These are phyloP conservation scores for Caenorhabditis latens DNA, from an alignment of 1,140 invertebrate species.

Conservation along the genomic window DNA sequence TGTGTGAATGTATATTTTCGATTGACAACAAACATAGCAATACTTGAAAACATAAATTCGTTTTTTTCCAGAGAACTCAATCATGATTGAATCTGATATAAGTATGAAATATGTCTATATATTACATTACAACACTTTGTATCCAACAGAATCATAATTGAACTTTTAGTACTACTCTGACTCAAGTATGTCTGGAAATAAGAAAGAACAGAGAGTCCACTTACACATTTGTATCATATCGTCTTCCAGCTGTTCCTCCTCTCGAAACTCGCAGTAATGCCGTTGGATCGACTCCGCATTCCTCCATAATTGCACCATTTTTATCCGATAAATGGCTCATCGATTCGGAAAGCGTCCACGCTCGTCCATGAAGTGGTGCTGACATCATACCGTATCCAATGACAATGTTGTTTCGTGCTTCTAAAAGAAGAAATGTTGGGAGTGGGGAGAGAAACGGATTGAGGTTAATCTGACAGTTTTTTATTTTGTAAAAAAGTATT, in stretches of 20 bases:
- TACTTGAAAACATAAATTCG: too few relatives aligned
- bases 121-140: too few relatives aligned
- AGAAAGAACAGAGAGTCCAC: neutral
- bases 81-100: neutral
- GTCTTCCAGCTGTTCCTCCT: slow-evolving; percentile 33
- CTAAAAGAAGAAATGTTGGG: neutral
- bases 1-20: neutral
- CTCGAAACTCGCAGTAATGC: slow-evolving; percentile 38
- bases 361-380: slow-evolving; percentile 29
- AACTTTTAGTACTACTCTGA: too few relatives aligned
- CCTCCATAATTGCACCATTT: slow-evolving; percentile 66
- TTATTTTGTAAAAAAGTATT: neutral
- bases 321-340: slow-evolving; percentile 66
- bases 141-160: too few relatives aligned
- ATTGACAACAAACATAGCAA: neutral
- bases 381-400: slow-evolving; percentile 54
- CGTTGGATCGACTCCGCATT: slow-evolving; percentile 56
- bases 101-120: too few relatives aligned
- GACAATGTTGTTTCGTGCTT: slow-evolving; percentile 33
- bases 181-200: slow-evolving; percentile 6
- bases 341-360: slow-evolving; percentile 67
- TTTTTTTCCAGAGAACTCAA: neutral
- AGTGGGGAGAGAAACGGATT: slow-evolving; percentile 2
- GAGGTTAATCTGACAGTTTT: slow-evolving; percentile 2
- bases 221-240: slow-evolving; percentile 53